phyloP scores from a whole-genome alignment of 2,888 invertebrate genomes.

The Aspidiotus destructor region DNA sequence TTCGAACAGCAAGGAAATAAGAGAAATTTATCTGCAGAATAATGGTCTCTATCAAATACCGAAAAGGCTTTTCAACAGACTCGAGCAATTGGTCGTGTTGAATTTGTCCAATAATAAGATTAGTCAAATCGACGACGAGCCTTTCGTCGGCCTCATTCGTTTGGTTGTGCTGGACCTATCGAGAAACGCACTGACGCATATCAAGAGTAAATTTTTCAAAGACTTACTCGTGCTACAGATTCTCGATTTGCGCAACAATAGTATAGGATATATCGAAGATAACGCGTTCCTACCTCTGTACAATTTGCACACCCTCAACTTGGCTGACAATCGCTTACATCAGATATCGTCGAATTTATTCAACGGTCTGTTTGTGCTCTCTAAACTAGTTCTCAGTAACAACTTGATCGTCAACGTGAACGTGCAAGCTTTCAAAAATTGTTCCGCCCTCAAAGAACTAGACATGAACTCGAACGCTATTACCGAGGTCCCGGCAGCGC shows the following conservation, averaged over 20 bases:
- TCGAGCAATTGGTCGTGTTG: slow-evolving; percentile 72
- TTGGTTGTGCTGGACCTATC: slow-evolving; percentile 75
- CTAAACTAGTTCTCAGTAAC: slow-evolving; percentile 74
- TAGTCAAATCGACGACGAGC: slow-evolving; percentile 72
- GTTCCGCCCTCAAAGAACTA: slow-evolving; percentile 75
- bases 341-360: slow-evolving; percentile 70
- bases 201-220: slow-evolving; percentile 75
- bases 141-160: slow-evolving; percentile 73
- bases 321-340: slow-evolving; percentile 77
- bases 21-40: slow-evolving; percentile 73
- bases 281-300: slow-evolving; percentile 78
- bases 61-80: slow-evolving; percentile 68
- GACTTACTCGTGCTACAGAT: slow-evolving; percentile 78
- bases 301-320: slow-evolving; percentile 77
- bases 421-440: slow-evolving; percentile 73
- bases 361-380: slow-evolving; percentile 72
- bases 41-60: slow-evolving; percentile 75
- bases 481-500: slow-evolving; percentile 67
- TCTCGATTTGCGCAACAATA: slow-evolving; percentile 73
- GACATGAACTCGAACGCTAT: slow-evolving; percentile 81
- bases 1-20: slow-evolving; percentile 66
- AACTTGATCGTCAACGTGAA: slow-evolving; percentile 72
- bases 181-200: slow-evolving; percentile 71
- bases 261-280: slow-evolving; percentile 78
- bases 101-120: slow-evolving; percentile 77